A percentile compares a stretch with the other conserved stretches of the same genome.
Conservation (phyloP, 1,140 invertebrate genomes). For the Sitophilus oryzae region DNA sequence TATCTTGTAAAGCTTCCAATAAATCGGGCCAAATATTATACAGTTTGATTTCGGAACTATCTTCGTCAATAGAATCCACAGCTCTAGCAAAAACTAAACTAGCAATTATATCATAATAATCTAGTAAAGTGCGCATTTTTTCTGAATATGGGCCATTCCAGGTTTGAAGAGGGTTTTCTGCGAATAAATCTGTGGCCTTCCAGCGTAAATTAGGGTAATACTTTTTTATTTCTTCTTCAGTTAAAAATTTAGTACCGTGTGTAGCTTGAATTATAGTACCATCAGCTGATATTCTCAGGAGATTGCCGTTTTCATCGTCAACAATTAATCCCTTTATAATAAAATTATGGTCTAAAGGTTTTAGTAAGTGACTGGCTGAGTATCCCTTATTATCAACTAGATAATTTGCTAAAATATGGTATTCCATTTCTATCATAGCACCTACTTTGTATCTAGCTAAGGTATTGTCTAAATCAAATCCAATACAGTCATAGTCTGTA, state of each 20-base stretch:
- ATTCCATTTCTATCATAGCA: conserved; percentile 57
- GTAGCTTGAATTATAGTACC: conserved; percentile 59
- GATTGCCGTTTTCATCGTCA: conserved; percentile 68
- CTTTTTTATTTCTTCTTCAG: conserved; percentile 51
- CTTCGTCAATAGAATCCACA: conserved; percentile 64
- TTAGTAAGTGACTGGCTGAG: conserved; percentile 46
- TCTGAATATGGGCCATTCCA: conserved; percentile 57
- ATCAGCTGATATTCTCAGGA: conserved; percentile 57
- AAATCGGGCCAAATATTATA: conserved; percentile 66
- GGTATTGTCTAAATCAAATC: conserved; percentile 77
- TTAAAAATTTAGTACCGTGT: conserved; percentile 63
- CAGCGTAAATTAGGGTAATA: conserved; percentile 57
- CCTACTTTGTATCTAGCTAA: conserved; percentile 62
- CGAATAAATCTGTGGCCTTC: conserved; percentile 52
- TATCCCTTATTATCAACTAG: conserved; percentile 61
- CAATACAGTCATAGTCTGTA: conserved; percentile 67
- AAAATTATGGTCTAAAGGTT: conserved; percentile 56
- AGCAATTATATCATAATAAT: conserved; percentile 71
- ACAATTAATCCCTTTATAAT: conserved; percentile 69
- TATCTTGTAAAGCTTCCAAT: conserved; percentile 54
- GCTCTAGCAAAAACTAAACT: conserved; percentile 63
- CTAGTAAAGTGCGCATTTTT: conserved; percentile 61
- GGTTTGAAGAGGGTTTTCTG: conserved; percentile 51
- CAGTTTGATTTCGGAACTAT: conserved; percentile 40
- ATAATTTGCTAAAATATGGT: conserved; percentile 56